Evolutionary conservation across 2,797 vertebrate genomes (phyloP).

Genomic region (Acanthopagrus latus): DNA sequence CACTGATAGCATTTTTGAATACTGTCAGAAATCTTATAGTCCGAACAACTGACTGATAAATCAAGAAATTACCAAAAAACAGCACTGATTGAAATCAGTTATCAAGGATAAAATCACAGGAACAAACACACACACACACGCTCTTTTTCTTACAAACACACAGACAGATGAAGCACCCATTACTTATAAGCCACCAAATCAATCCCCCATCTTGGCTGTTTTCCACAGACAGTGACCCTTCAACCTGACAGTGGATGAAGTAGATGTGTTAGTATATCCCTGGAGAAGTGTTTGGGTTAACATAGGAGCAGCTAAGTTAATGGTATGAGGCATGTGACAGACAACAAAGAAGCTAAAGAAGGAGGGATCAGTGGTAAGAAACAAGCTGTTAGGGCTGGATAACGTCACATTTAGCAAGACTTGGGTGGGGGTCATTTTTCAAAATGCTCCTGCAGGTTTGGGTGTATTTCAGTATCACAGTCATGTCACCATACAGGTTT

Average conservation of each 20-base stretch:
- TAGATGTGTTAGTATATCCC: constrained; percentile 61
- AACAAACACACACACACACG: not conserved
- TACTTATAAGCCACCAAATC: constrained; percentile 24
- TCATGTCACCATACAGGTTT: not conserved
- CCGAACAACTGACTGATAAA: too few species aligned
- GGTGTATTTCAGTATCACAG: not conserved
- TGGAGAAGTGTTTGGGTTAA: constrained; percentile 17
- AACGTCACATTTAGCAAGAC: constrained; percentile 21
- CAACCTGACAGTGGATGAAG: constrained; percentile 47
- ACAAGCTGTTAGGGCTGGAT: constrained; percentile 75
- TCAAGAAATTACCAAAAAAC: too few species aligned
- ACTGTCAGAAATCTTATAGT: too few species aligned
- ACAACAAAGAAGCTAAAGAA: constrained; percentile 32
- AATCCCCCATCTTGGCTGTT: constrained; percentile 4
- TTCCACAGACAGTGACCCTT: constrained; percentile 37
- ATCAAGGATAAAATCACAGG: not conserved
- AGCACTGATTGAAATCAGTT: not conserved
- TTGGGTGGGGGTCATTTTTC: not conserved
- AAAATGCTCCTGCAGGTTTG: constrained; percentile 11
- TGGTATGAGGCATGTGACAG: constrained; percentile 16
- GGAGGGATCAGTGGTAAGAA: constrained; percentile 70
- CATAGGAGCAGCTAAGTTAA: constrained; percentile 38
- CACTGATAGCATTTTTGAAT: too few species aligned
- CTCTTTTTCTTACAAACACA: not conserved
- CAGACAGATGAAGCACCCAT: constrained; percentile 2